Percentiles rank a stretch among this genome's conserved stretches.
Conservation (phyloP, 2,888 invertebrate species). For the Diplazon laetatorius region DNA sequence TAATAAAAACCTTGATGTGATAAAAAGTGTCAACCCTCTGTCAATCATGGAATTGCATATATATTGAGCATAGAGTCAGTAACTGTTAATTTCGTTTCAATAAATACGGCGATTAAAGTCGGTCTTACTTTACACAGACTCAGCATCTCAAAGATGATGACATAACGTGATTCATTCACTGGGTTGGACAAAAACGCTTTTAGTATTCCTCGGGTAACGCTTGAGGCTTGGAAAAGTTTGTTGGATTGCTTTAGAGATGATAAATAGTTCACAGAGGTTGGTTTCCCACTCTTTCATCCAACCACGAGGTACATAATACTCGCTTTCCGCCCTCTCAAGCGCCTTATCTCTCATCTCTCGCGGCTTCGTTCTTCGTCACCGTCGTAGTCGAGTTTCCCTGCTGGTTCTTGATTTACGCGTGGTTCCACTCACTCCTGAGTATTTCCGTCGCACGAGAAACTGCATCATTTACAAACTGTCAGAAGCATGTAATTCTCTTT, state of each 20-base stretch:
- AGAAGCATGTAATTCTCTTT: slow-evolving; percentile 69
- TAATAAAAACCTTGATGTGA: too few species aligned
- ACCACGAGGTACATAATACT: slow-evolving; percentile 46
- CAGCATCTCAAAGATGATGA: neutral
- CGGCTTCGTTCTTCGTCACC: slow-evolving; percentile 55
- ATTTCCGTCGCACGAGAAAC: slow-evolving; percentile 70
- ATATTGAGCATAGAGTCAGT: neutral
- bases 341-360: slow-evolving; percentile 63
- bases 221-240: slow-evolving; percentile 70
- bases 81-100: neutral
- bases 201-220: slow-evolving; percentile 66
- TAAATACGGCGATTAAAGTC: neutral
- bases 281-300: slow-evolving; percentile 60
- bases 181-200: slow-evolving; percentile 60
- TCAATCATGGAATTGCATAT: too few species aligned
- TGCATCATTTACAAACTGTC: slow-evolving; percentile 79
- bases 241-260: slow-evolving; percentile 70
- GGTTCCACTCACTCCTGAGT: slow-evolving; percentile 59
- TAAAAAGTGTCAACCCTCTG: too few species aligned
- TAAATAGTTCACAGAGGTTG: slow-evolving; percentile 73
- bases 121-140: neutral
- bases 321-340: slow-evolving; percentile 45
- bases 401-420: slow-evolving; percentile 53
- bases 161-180: slow-evolving; percentile 34
- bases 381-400: slow-evolving; percentile 66